A percentile compares a stretch with the other conserved stretches of the same genome.
Conservation (phyloP, 2,113 vertebrate species). For the Galeopterus variegatus region DNA sequence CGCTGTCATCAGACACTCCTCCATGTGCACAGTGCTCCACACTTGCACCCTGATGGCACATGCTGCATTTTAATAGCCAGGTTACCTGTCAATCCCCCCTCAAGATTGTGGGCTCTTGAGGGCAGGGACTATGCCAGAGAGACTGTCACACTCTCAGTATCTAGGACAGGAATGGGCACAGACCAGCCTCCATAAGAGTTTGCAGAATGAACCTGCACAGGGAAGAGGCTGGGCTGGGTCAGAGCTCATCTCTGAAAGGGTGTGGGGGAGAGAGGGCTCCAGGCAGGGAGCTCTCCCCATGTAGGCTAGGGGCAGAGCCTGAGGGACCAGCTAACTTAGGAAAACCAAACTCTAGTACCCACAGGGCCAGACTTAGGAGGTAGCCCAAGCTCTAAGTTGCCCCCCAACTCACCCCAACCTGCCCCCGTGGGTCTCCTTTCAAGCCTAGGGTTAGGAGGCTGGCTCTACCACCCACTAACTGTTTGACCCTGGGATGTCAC, state of each 20-base stretch:
- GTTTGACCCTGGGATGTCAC: background rate
- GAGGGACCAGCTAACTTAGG: background rate
- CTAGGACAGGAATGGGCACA: background rate
- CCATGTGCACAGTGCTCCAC: too few species aligned
- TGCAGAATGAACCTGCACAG: background rate
- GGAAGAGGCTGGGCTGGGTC: background rate
- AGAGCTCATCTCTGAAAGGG: background rate
- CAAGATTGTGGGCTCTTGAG: background rate
- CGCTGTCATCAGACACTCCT: background rate
- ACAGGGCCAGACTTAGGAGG: background rate
- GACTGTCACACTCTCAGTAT: background rate
- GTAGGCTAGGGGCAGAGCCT: background rate
- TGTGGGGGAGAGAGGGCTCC: background rate
- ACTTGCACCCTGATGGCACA: background rate
- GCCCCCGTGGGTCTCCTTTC: background rate
- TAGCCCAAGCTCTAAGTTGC: background rate
- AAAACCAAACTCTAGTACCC: background rate
- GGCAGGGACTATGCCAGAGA: background rate
- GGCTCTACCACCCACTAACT: constrained; percentile 1
- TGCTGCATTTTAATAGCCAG: background rate
- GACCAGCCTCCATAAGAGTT: background rate
- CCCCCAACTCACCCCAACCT: too few species aligned
- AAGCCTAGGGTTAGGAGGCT: background rate
- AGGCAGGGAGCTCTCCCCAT: background rate
- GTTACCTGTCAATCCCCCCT: background rate